phyloP scores from a whole-genome alignment of 2,888 invertebrate genomes.

The Myopa testacea region DNA sequence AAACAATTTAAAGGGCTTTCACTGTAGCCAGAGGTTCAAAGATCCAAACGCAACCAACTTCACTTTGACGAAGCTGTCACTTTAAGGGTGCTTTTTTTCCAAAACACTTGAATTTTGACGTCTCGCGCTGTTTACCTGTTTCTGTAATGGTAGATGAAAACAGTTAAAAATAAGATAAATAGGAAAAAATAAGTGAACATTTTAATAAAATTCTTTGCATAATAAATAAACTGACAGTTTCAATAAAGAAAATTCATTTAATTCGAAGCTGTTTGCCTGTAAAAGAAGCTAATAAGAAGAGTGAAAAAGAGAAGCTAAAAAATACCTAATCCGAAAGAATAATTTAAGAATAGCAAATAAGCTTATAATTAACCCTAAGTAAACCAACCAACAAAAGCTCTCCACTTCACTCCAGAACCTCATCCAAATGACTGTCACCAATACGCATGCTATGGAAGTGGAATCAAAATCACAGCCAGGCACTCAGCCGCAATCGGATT shows the following conservation, averaged over 20 bases:
- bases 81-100: not conserved
- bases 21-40: not conserved
- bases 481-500: conserved; percentile 43
- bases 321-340: no score
- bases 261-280: no score
- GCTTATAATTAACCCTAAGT: no score
- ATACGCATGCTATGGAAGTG: conserved; percentile 63
- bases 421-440: conserved; percentile 64
- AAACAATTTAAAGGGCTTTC: not conserved
- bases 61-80: not conserved
- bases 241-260: not conserved
- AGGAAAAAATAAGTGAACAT: conserved; percentile 5
- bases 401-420: not conserved
- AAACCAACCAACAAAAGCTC: not conserved
- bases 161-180: not conserved
- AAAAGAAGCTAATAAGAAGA: no score
- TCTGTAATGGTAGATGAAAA: not conserved
- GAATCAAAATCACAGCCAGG: conserved; percentile 58
- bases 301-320: no score
- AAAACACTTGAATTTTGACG: not conserved
- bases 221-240: conserved; percentile 20
- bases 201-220: conserved; percentile 31
- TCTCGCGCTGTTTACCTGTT: not conserved
- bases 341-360: no score
- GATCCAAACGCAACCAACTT: conserved; percentile 11